Base-by-base conservation (phyloP, 2,113 vertebrate genomes). In the Formicarius rufipectus region DNA sequence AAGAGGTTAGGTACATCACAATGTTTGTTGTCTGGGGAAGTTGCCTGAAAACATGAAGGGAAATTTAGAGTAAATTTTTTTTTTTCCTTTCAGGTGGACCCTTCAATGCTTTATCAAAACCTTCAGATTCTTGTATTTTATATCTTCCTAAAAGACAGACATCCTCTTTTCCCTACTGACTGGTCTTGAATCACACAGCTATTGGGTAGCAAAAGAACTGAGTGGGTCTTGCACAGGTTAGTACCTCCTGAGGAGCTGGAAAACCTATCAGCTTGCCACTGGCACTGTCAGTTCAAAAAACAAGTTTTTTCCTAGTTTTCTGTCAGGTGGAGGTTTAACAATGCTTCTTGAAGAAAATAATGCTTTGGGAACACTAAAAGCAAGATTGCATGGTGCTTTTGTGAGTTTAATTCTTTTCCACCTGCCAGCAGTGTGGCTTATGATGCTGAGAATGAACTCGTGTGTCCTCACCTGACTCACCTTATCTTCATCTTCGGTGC, bases 221-320 rank as follows among this genome's bases (percentile, higher is more conserved):
- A 69, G 58, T 50, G 27, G 11, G 22, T 62, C 56, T 91, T 84
- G 59, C 60, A 49, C 13, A 68, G 80, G 39, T 56, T 76, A 50
- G 30, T 86, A 78, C 40, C 37, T 91, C 63, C 42, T 8, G 45
- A 75, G 58, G 53, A 92, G 42, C 23, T 47, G 24, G 56, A 91
- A 87, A 91, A 86, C 39, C 25, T 67, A 66, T n/a, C 64, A 78
- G 56, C 49, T 58, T 62, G 37, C 27, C 40, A 73, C 14, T 0
- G 40, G 39, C 75, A 76, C 77, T 60, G 49, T 59, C n/a, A 27
- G 40, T 79, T 93, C 67, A 64, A 79, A 60, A 84, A 92, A 64
- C 25, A 80, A 68, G 68, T 84, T 73, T 91, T 84, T 93, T 88
- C 35, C 68, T 53, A 59, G 39, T 74, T 92, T 96, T 92, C 42